A percentile compares a stretch with the other conserved stretches of the same genome.
Evolutionary conservation across 1,140 invertebrate species (phyloP).

Genomic region (Zaprionus africanus): DNA sequence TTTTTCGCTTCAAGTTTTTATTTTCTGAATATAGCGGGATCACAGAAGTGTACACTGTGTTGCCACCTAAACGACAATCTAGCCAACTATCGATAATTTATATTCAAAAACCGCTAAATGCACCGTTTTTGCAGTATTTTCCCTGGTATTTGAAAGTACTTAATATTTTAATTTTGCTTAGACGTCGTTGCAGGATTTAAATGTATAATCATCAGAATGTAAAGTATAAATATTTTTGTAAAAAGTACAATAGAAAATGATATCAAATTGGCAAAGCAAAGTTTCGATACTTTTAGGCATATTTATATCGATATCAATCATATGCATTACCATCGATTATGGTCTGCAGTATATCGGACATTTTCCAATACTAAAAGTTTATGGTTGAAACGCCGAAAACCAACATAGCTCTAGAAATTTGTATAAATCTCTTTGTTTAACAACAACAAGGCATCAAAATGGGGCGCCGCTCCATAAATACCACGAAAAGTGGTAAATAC

Average conservation of each 20-base stretch:
- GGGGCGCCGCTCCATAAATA: slow-evolving; percentile 98
- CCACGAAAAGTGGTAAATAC: slow-evolving; percentile 99
- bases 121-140: neutral
- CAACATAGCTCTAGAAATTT: neutral
- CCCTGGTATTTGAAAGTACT: neutral
- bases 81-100: neutral
- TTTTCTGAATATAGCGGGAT: slow-evolving; percentile 1
- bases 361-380: slow-evolving; percentile 2
- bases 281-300: neutral
- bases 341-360: neutral
- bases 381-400: neutral
- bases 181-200: no score
- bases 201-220: no score
- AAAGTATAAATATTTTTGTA: no score
- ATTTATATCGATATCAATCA: neutral
- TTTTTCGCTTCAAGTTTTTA: neutral
- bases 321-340: neutral
- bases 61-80: neutral
- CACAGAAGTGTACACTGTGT: neutral
- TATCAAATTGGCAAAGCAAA: no score
- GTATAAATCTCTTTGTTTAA: slow-evolving; percentile 1
- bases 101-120: neutral
- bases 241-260: no score
- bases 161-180: neutral
- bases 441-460: slow-evolving; percentile 86